These are phyloP conservation scores for Sarotherodon lohbergeri DNA, from an alignment of 2,113 vertebrate species.

Conservation along the genomic window DNA sequence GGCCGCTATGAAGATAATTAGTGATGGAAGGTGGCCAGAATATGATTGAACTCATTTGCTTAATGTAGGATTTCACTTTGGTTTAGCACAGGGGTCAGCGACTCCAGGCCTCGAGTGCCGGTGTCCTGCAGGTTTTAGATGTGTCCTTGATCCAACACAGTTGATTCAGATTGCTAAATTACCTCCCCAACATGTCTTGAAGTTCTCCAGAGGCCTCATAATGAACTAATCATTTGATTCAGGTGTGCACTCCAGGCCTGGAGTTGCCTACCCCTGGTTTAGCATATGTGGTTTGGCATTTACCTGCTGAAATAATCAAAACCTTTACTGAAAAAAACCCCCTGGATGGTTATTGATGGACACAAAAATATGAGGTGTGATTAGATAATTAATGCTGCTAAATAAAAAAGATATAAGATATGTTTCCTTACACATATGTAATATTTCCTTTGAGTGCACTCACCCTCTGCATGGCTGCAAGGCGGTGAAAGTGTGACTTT, in stretches of 20 bases:
- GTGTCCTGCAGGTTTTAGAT: neutral
- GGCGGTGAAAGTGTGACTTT: neutral
- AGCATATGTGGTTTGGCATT: neutral
- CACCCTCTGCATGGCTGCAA: neutral
- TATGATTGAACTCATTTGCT: neutral
- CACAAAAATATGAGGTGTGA: neutral
- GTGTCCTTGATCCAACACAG: rapidly evolving
- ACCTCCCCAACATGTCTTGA: neutral
- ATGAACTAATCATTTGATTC: neutral
- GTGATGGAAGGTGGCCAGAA: neutral
- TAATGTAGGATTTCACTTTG: neutral
- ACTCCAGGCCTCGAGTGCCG: neutral
- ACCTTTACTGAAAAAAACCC: rapidly evolving
- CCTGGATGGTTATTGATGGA: rapidly evolving
- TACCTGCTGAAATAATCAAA: neutral
- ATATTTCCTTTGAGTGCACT: neutral
- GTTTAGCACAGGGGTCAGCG: neutral
- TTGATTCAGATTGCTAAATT: neutral
- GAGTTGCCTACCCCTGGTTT: rapidly evolving
- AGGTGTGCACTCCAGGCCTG: neutral
- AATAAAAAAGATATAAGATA: neutral
- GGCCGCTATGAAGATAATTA: neutral
- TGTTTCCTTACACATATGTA: neutral
- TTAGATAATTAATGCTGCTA: neutral
- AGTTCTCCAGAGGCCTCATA: neutral